A percentile compares a stretch with the other conserved stretches of the same genome.
These are phyloP conservation scores for Enteromius unitaeniatus DNA, from an alignment of 2,797 vertebrate genomes.

Conservation along the genomic window DNA sequence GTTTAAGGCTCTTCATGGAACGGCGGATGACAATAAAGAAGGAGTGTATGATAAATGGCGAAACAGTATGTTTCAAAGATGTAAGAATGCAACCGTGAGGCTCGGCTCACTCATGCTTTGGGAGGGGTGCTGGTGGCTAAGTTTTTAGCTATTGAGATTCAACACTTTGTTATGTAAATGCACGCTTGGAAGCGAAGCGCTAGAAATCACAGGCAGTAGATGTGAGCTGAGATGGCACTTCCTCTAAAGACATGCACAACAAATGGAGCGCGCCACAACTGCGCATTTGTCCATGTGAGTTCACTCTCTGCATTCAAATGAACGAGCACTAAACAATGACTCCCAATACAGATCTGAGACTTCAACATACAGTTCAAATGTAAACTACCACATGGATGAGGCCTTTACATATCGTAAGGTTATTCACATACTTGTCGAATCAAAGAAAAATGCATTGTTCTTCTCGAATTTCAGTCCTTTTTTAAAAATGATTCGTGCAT, in stretches of 20 bases:
- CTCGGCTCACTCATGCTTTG: constrained; percentile 26
- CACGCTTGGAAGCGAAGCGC: constrained; percentile 85
- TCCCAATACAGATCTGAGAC: not conserved
- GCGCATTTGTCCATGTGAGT: constrained; percentile 82
- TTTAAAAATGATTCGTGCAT: accelerated
- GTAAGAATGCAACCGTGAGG: not conserved
- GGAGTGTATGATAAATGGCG: not conserved
- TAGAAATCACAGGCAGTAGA: constrained; percentile 93
- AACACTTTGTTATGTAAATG: constrained; percentile 99
- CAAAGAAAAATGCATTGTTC: not conserved
- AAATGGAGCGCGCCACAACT: constrained; percentile 87
- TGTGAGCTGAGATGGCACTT: constrained; percentile 93
- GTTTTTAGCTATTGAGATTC: constrained; percentile 92
- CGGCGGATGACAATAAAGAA: not conserved
- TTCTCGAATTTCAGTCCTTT: not conserved
- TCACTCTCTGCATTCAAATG: constrained; percentile 63
- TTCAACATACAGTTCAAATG: not conserved
- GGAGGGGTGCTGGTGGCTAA: constrained; percentile 82
- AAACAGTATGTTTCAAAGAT: not conserved
- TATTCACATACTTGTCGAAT: not conserved
- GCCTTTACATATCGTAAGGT: not conserved
- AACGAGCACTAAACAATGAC: constrained; percentile 40
- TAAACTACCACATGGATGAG: not conserved
- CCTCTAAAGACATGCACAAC: constrained; percentile 87
- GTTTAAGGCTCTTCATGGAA: not conserved